phyloP scores from a whole-genome alignment of 2,797 vertebrate genomes.

The Cryptoprocta ferox region DNA sequence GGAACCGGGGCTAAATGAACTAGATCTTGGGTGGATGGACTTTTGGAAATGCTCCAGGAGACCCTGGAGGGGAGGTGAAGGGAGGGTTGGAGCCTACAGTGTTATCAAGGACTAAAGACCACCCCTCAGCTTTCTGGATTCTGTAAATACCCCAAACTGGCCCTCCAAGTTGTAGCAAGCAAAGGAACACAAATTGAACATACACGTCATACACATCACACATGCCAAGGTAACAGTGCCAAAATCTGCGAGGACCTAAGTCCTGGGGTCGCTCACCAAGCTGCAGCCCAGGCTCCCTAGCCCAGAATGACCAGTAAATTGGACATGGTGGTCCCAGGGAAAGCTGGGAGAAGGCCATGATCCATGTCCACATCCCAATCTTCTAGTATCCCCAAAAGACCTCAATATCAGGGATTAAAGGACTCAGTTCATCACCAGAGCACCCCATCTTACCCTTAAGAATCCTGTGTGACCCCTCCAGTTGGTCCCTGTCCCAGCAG shows the following conservation, averaged over 20 bases:
- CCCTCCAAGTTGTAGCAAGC: constrained; percentile 68
- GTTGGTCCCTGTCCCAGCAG: not conserved
- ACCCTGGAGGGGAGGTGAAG: not conserved
- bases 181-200: not conserved
- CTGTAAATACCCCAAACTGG: constrained; percentile 74
- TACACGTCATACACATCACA: not conserved
- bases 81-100: not conserved
- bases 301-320: not conserved
- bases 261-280: not conserved
- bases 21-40: not conserved
- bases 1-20: constrained; percentile 24
- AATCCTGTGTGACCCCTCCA: not conserved
- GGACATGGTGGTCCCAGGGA: not conserved
- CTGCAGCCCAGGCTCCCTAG: not conserved
- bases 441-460: not conserved
- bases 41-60: constrained; percentile 43
- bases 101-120: not conserved
- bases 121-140: constrained; percentile 49
- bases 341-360: not conserved
- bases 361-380: not conserved
- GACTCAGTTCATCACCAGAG: not conserved
- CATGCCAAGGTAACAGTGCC: not conserved
- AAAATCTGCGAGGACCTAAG: not conserved
- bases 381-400: constrained; percentile 29
- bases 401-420: not conserved